Conservation (phyloP, 2,113 vertebrate genomes). For the Nerophis ophidion region DNA sequence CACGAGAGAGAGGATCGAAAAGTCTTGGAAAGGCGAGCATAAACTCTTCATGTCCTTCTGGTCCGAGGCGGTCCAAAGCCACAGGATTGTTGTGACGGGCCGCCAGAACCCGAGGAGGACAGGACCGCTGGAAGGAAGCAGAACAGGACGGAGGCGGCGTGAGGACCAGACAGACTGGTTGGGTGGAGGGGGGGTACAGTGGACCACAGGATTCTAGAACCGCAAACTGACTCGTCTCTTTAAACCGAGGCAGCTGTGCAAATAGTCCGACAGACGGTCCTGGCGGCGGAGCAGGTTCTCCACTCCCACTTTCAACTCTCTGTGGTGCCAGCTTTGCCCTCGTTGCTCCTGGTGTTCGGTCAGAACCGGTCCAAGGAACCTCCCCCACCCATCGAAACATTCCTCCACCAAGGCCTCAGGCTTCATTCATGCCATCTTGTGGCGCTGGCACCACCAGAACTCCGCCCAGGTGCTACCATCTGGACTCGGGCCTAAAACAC, state of each 20-base stretch:
- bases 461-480: too few relatives aligned
- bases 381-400: constrained; percentile 45
- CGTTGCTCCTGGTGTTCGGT: constrained; percentile 53
- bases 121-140: constrained; percentile 72
- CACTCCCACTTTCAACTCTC: constrained; percentile 71
- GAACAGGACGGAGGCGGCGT: constrained; percentile 17
- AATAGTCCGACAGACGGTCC: constrained; percentile 51
- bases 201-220: constrained; percentile 73
- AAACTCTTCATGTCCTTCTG: neutral
- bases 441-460: too few relatives aligned
- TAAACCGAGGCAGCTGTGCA: constrained; percentile 82
- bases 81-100: constrained; percentile 72
- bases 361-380: constrained; percentile 45
- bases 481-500: too few relatives aligned
- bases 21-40: neutral
- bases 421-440: constrained; percentile 19
- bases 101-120: constrained; percentile 76
- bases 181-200: neutral
- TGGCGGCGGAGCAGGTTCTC: constrained; percentile 74
- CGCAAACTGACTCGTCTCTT: constrained; percentile 68
- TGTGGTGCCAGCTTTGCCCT: constrained; percentile 62
- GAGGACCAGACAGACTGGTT: constrained; percentile 18
- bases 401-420: constrained; percentile 27
- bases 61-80: constrained; percentile 54
- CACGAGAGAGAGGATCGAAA: too few relatives aligned